Evolutionary conservation across 92 coral and sea anemone species (phyloP).

Genomic region (Micromussa lordhowensis): DNA sequence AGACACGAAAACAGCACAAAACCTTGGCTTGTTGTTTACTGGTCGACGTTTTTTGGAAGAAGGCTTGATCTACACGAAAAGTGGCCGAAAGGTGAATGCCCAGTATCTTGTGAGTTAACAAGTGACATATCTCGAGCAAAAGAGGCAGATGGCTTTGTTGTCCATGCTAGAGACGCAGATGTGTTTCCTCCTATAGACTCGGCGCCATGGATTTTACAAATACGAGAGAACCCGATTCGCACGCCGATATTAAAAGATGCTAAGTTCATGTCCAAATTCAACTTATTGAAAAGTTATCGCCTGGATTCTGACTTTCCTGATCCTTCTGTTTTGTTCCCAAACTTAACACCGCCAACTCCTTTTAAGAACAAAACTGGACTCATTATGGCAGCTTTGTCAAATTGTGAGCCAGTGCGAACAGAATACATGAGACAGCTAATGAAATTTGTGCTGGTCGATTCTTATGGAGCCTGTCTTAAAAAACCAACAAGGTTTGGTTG

Average conservation of each 20-base stretch:
- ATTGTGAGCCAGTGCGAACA: slow-evolving; percentile 49
- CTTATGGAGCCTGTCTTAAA: slow-evolving; percentile 46
- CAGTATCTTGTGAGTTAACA: slow-evolving; percentile 11
- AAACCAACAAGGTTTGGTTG: slow-evolving; percentile 30
- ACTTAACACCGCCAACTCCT: slow-evolving; percentile 38
- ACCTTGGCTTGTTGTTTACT: slow-evolving; percentile 14
- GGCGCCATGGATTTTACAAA: slow-evolving; percentile 28
- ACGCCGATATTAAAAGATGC: slow-evolving; percentile 16
- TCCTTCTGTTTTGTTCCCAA: slow-evolving; percentile 28
- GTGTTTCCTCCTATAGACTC: background rate
- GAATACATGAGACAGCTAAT: slow-evolving; percentile 45
- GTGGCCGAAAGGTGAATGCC: background rate
- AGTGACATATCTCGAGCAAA: slow-evolving; percentile 4
- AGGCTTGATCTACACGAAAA: background rate
- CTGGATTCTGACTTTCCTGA: slow-evolving; percentile 52
- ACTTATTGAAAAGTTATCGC: slow-evolving; percentile 24
- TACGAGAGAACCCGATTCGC: slow-evolving; percentile 34
- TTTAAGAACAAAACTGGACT: slow-evolving; percentile 42
- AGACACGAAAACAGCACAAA: background rate
- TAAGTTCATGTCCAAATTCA: background rate
- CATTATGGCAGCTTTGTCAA: slow-evolving; percentile 22
- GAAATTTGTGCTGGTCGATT: slow-evolving; percentile 42
- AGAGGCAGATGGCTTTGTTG: slow-evolving; percentile 29
- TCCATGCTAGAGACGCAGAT: slow-evolving; percentile 34
- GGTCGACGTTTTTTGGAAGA: slow-evolving; percentile 39